Base-by-base conservation (phyloP, 2,113 vertebrate genomes). In the Platycercus adscitus region DNA sequence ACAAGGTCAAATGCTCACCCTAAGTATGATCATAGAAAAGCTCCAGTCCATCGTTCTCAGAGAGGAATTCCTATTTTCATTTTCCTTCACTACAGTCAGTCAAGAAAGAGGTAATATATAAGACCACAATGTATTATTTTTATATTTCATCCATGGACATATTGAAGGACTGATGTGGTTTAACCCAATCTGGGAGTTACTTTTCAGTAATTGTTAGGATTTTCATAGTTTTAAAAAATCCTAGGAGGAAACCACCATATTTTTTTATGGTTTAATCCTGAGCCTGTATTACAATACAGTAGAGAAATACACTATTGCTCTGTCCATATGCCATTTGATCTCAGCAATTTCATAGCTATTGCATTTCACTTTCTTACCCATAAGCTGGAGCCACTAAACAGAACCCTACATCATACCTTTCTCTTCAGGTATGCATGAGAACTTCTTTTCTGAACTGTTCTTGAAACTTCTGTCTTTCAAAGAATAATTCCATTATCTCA, bases 291-390 rank as follows among this genome's bases (percentile, higher is more conserved):
- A n/a, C 26, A 58, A 0, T 58, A 8, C 39, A 18, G 29, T 55
- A 55, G 61, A 70, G 78, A 91, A 91, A 75, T 44, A 17, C 10
- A 4, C 23, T 68, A 2, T 77, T 93, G 4, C 43, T 83, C 69
- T 84, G 69, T 55, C 55, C 50, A 23, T 70, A 43, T 78, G 43
- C 71, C 73, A 55, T n/a, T 84, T 83, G 75, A 84, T 90, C 55
- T 92, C 60, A 66, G 61, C 69, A 92, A 92, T 94, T 97, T 97
- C 89, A 92, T 86, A 94, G 91, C 73, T 81, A 12, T 55, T 95
- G 77, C 72, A 55, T 95, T 97, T 93, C 94, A 93, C 81, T 93
- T 96, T 94, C 92, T 88, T 88, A 93, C 82, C 63, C 29, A 33
- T 77, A 79, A 91, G 37, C 53, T 93, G 85, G 71, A 82, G 85